These are phyloP conservation scores for Sparidentex hasta DNA, from an alignment of 2,797 vertebrate genomes.

Conservation along the genomic window DNA sequence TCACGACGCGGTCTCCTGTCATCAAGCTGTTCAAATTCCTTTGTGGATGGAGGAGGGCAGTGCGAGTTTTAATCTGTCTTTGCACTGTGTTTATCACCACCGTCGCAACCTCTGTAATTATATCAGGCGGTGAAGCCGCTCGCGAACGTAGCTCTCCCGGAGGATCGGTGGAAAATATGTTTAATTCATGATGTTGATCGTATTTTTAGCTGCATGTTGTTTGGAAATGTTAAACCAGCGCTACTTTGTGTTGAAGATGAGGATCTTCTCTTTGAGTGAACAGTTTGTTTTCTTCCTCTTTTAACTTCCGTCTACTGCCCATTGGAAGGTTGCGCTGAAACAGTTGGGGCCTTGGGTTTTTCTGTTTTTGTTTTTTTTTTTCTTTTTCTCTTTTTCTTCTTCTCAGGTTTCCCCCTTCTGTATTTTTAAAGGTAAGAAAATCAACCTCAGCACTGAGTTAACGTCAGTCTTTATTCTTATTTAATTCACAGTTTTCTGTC, in stretches of 20 bases:
- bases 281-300: constrained; percentile 57
- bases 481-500: constrained; percentile 25
- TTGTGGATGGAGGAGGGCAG: constrained; percentile 38
- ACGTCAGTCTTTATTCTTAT: constrained; percentile 10
- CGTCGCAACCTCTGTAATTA: constrained; percentile 74
- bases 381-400: background rate
- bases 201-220: constrained; percentile 77
- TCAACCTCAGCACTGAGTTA: background rate
- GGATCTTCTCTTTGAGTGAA: constrained; percentile 43
- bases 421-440: constrained; percentile 43
- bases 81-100: constrained; percentile 57
- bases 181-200: constrained; percentile 77
- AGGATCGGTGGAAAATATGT: constrained; percentile 69
- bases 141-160: constrained; percentile 57
- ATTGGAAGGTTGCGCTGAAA: constrained; percentile 26
- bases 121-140: constrained; percentile 53
- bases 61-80: constrained; percentile 66
- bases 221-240: constrained; percentile 65
- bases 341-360: constrained; percentile 12
- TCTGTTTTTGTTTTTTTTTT: background rate
- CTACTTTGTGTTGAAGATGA: constrained; percentile 71
- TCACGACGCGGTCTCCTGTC: constrained; percentile 33
- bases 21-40: constrained; percentile 43
- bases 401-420: constrained; percentile 3
- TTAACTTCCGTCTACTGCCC: constrained; percentile 26